Conservation (phyloP, 2,888 invertebrate genomes). For the Craniophora ligustri region DNA sequence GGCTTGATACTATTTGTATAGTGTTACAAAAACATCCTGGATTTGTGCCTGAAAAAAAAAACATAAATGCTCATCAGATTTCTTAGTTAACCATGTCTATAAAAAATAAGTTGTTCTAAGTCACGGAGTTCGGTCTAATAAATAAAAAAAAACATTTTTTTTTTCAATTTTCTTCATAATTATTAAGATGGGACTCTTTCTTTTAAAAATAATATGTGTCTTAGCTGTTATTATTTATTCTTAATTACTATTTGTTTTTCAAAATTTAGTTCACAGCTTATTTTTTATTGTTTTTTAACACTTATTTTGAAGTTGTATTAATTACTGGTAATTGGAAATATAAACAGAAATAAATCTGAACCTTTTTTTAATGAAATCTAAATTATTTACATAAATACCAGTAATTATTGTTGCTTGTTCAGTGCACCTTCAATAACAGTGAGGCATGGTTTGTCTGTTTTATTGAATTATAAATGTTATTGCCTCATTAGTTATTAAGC, state of each 20-base stretch:
- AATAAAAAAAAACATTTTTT: slow-evolving; percentile 10
- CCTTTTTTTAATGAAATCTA: not conserved
- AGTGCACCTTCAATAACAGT: slow-evolving; percentile 60
- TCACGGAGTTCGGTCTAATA: slow-evolving; percentile 64
- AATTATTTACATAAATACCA: slow-evolving; percentile 27
- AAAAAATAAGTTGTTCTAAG: slow-evolving; percentile 85
- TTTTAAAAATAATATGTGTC: slow-evolving; percentile 59
- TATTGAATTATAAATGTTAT: slow-evolving; percentile 13
- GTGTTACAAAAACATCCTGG: slow-evolving; percentile 61
- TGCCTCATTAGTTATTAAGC: slow-evolving; percentile 63
- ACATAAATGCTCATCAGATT: slow-evolving; percentile 62
- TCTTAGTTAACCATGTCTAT: slow-evolving; percentile 77
- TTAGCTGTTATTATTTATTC: slow-evolving; percentile 60
- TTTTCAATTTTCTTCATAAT: slow-evolving; percentile 17
- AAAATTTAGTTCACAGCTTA: slow-evolving; percentile 83
- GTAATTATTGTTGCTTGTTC: slow-evolving; percentile 65
- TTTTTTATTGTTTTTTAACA: slow-evolving; percentile 77
- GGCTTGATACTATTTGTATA: slow-evolving; percentile 79
- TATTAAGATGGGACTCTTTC: slow-evolving; percentile 47
- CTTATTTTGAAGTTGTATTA: slow-evolving; percentile 68
- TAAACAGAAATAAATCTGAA: slow-evolving; percentile 3
- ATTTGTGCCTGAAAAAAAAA: slow-evolving; percentile 46
- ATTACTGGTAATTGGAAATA: slow-evolving; percentile 55
- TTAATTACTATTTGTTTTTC: slow-evolving; percentile 57
- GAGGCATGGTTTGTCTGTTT: slow-evolving; percentile 32